Evolutionary conservation across 2,113 vertebrate genomes (phyloP).

Genomic region (Xiphophorus couchianus): DNA sequence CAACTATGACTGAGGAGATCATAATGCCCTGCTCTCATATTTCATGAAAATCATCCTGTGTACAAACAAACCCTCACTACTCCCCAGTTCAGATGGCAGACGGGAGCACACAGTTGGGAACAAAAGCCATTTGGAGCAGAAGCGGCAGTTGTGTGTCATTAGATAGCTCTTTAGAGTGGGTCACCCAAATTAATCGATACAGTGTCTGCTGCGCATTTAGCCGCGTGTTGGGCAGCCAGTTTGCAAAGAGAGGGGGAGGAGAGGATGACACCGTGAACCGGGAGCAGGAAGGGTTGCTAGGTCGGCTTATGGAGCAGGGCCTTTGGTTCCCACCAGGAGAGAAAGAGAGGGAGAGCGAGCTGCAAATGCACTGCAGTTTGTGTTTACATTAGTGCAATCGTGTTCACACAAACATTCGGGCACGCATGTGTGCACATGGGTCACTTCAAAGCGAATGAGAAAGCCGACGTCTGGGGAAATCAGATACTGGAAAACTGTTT

Average conservation of each 20-base stretch:
- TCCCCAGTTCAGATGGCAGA: constrained; percentile 42
- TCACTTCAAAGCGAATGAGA: neutral
- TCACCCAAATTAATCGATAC: constrained; percentile 63
- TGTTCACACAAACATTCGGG: neutral
- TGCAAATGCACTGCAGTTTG: neutral
- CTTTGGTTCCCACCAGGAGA: constrained; percentile 7
- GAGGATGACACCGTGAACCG: constrained; percentile 46
- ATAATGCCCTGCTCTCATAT: constrained; percentile 19
- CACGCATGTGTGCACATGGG: neutral
- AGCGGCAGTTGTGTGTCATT: constrained; percentile 58
- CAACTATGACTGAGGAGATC: constrained; percentile 5
- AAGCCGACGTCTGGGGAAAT: too few species aligned
- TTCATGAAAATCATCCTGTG: constrained; percentile 26
- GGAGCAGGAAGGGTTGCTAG: constrained; percentile 20
- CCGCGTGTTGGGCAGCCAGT: constrained; percentile 32
- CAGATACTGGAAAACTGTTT: too few species aligned
- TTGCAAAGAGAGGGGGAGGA: constrained; percentile 31
- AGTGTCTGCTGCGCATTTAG: constrained; percentile 59
- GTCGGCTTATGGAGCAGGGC: constrained; percentile 32
- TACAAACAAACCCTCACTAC: constrained; percentile 34
- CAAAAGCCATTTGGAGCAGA: constrained; percentile 48
- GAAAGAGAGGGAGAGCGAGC: neutral
- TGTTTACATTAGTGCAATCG: neutral
- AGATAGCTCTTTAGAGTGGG: constrained; percentile 51
- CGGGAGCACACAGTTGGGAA: constrained; percentile 31